phyloP scores from a whole-genome alignment of 2,797 vertebrate species.

The Alca torda region DNA sequence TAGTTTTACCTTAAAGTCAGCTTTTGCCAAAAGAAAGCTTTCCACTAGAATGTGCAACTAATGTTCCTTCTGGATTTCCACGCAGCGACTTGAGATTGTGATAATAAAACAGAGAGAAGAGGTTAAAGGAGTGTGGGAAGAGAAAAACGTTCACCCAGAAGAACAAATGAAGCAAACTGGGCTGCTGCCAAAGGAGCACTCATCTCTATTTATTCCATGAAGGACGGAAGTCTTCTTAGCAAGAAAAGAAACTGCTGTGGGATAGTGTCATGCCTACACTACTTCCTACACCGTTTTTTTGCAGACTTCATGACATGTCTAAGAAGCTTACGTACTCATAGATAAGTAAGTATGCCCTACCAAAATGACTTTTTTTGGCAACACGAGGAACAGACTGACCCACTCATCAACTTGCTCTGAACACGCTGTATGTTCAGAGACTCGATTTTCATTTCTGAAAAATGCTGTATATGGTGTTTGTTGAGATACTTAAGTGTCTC shows the following conservation, averaged over 20 bases:
- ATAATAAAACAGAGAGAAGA: slow-evolving; percentile 32
- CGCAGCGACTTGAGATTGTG: neutral
- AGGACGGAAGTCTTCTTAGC: slow-evolving; percentile 55
- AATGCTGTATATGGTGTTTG: neutral
- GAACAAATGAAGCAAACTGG: slow-evolving; percentile 58
- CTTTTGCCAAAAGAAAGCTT: slow-evolving; percentile 37
- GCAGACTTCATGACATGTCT: neutral
- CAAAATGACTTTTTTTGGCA: neutral
- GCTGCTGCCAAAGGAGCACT: slow-evolving; percentile 59
- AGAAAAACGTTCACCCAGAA: slow-evolving; percentile 42
- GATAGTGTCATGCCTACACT: slow-evolving; percentile 35
- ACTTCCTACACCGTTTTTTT: neutral
- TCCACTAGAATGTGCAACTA: slow-evolving; percentile 18
- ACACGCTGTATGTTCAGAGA: neutral
- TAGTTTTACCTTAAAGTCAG: neutral
- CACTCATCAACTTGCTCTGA: neutral
- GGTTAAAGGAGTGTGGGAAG: slow-evolving; percentile 70
- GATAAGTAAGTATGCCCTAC: neutral
- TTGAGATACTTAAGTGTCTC: neutral
- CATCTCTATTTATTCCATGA: slow-evolving; percentile 58
- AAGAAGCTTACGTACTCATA: neutral
- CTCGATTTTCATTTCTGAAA: neutral
- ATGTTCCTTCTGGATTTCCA: slow-evolving; percentile 18
- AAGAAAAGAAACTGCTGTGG: slow-evolving; percentile 57
- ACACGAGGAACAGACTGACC: neutral